Percentiles rank a stretch among this genome's conserved stretches.
Evolutionary conservation across 2,797 vertebrate species (phyloP).

Genomic region (Salmo trutta): DNA sequence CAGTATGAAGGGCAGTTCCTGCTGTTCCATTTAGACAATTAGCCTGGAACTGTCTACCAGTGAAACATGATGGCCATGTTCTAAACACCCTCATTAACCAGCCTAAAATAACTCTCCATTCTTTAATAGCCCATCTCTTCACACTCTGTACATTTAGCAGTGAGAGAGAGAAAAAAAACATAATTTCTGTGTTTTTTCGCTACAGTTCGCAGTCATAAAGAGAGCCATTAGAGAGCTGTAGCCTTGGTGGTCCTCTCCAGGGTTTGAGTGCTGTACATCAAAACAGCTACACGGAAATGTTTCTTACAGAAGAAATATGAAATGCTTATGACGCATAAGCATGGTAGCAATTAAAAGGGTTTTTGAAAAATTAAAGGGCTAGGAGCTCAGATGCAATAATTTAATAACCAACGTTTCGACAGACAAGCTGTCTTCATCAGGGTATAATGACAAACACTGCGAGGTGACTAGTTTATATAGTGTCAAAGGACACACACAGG

Average conservation of each 20-base stretch:
- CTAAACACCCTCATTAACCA: constrained; percentile 24
- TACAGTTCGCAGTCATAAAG: constrained; percentile 6
- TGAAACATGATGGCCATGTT: constrained; percentile 27
- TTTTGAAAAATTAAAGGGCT: too few species aligned
- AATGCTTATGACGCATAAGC: too few species aligned
- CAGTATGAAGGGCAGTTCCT: constrained; percentile 15
- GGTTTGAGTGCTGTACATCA: not conserved
- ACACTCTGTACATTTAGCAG: not conserved
- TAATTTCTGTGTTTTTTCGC: not conserved
- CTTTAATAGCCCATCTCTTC: not conserved
- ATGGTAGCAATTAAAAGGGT: too few species aligned
- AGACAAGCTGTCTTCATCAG: too few species aligned
- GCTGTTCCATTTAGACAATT: constrained; percentile 19
- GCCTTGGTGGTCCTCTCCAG: not conserved
- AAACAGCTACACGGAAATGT: not conserved
- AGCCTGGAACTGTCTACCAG: constrained; percentile 16
- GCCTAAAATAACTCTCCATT: constrained; percentile 17
- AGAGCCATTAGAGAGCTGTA: constrained; percentile 12
- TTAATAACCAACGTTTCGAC: too few species aligned
- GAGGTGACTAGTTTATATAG: too few species aligned
- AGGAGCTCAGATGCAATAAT: too few species aligned
- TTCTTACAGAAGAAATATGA: too few species aligned
- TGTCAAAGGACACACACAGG: too few species aligned
- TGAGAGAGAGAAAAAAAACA: not conserved
- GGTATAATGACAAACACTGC: too few species aligned